Evolutionary conservation across 2,797 vertebrate species (phyloP), one percentile per base, ranked within the genome.

Genomic region (Rhinophrynus dorsalis): DNA sequence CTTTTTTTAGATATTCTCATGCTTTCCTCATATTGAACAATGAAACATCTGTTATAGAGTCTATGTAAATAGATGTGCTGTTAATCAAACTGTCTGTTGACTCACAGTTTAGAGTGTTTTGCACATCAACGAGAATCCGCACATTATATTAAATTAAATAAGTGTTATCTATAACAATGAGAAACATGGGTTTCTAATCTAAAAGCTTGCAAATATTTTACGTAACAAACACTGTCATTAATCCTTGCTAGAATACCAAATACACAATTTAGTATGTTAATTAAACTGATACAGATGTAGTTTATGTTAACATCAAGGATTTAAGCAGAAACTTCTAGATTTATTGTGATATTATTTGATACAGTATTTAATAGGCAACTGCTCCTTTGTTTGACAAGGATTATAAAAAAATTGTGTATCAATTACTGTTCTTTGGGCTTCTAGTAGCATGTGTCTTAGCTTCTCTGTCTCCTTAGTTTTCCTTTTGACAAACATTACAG

Each of bases 21-120:
- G 61, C 48, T 52, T 70, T 38, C 62, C 67, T 70, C 58, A 58
- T 51, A 45, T 47, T 55, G 38, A 47, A 70, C 58, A 70, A 70
- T 70, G 58, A 52, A 70, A 62, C 67, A 70, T 62, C 67, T 70
- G 67, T 21, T 62, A 32, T 26, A 37, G 44, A 15, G n/a, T 44
- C 38, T 47, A 62, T 62, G 29, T 35, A 70, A 70, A 62, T 62
- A 62, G 37, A 42, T 55, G 21, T 55, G 37, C 32, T 70, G 50
- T 70, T 70, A 70, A 70, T 70, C 58, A 70, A 70, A 45, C 58
- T 70, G 67, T 50, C 48, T 70, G 20, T 69, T 69, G 47, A 61
- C 48, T 69, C 48, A 35, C 57, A 55, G 29, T 70, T 37, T 62
- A 61, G 50, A 56, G 55, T 62, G 62, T 70, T 51, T 62, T 62